phyloP scores from a whole-genome alignment of 2,113 vertebrate species.

The Bufo gargarizans region DNA sequence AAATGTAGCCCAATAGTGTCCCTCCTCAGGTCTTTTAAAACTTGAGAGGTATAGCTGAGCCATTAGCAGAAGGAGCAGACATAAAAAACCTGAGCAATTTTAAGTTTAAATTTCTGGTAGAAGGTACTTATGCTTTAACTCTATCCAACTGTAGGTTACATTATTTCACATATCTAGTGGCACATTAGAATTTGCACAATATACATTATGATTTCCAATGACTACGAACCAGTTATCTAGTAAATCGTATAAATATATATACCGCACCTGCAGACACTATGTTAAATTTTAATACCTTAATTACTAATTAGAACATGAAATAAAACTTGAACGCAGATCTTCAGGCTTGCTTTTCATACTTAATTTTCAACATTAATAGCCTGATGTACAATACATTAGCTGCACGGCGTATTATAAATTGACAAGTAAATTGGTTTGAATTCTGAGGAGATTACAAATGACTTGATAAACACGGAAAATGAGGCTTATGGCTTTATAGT shows the following conservation, averaged over 20 bases:
- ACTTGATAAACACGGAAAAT: constrained; percentile 42
- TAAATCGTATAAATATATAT: background rate
- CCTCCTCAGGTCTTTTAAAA: too few relatives aligned
- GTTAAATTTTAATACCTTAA: constrained; percentile 1
- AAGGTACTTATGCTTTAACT: too few relatives aligned
- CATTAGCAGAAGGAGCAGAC: too few relatives aligned
- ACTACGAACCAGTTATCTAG: background rate
- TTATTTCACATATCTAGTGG: background rate
- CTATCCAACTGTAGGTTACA: background rate
- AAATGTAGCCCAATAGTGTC: too few relatives aligned
- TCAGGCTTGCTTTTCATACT: constrained; percentile 13
- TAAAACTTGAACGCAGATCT: constrained; percentile 2
- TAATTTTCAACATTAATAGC: constrained; percentile 49
- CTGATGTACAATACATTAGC: constrained; percentile 49
- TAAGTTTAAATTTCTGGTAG: too few relatives aligned
- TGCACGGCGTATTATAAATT: constrained; percentile 40
- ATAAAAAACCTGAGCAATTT: too few relatives aligned
- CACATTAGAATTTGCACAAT: background rate
- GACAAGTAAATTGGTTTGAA: constrained; percentile 53
- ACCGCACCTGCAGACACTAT: background rate
- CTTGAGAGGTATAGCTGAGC: too few relatives aligned
- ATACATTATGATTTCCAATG: background rate
- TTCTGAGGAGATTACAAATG: constrained; percentile 52
- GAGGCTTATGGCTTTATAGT: constrained; percentile 31
- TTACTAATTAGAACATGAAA: constrained; percentile 26